A percentile compares a stretch with the other conserved stretches of the same genome.
Conservation (phyloP, 2,797 vertebrate species). For the Chaetodon trifasciatus region DNA sequence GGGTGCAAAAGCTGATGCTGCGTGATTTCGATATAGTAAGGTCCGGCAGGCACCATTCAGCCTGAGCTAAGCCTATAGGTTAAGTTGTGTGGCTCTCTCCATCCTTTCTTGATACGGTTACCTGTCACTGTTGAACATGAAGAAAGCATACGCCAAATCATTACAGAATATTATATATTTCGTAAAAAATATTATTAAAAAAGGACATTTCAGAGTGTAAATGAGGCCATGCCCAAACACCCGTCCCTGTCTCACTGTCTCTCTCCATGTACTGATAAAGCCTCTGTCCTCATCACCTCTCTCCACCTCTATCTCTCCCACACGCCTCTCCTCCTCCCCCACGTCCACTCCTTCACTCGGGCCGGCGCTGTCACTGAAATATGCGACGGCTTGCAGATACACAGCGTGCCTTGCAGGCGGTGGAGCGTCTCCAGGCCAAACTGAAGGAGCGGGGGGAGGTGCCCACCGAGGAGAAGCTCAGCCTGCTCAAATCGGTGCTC, state of each 20-base stretch:
- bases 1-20: slow-evolving; percentile 34
- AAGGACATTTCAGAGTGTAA: slow-evolving; percentile 2
- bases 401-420: slow-evolving; percentile 94
- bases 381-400: slow-evolving; percentile 88
- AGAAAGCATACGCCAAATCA: not conserved
- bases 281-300: slow-evolving; percentile 52
- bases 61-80: slow-evolving; percentile 56
- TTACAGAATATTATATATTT: not conserved
- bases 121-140: slow-evolving; percentile 38
- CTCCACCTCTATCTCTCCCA: slow-evolving; percentile 44
- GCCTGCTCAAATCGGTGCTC: slow-evolving; percentile 92
- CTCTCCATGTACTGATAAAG: slow-evolving; percentile 47
- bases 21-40: slow-evolving; percentile 57
- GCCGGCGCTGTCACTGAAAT: slow-evolving; percentile 79
- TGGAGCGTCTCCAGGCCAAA: slow-evolving; percentile 94
- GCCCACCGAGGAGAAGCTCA: slow-evolving; percentile 94
- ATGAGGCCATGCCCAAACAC: slow-evolving; percentile 26
- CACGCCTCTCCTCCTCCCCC: slow-evolving; percentile 16
- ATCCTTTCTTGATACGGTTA: slow-evolving; percentile 24
- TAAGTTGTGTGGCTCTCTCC: slow-evolving; percentile 24
- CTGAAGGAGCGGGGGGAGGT: slow-evolving; percentile 94
- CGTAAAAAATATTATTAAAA: not conserved
- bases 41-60: slow-evolving; percentile 54
- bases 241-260: slow-evolving; percentile 33
- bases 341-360: slow-evolving; percentile 39